Conservation (phyloP, 2,888 invertebrate genomes). For the Altica lythri region DNA sequence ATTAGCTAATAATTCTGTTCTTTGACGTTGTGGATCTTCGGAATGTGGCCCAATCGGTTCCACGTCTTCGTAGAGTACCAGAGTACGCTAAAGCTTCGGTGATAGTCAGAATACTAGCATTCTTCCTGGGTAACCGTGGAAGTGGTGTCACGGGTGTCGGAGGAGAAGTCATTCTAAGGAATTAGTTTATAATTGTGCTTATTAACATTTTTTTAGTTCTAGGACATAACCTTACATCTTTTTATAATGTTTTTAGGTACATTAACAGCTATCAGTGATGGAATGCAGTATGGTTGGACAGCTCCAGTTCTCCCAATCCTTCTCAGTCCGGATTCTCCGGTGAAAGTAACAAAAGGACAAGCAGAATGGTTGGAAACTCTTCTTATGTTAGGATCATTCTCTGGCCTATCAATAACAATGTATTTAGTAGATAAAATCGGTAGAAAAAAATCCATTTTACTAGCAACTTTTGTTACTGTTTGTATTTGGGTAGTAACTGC, state of each 20-base stretch:
- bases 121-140: no score
- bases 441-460: slow-evolving; percentile 50
- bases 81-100: no score
- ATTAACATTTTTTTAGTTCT: no score
- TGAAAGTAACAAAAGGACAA: slow-evolving; percentile 45
- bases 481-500: slow-evolving; percentile 53
- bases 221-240: no score
- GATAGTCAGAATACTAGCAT: no score
- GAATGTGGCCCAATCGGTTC: no score
- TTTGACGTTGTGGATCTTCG: no score
- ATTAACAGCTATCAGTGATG: slow-evolving; percentile 43
- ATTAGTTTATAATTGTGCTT: no score
- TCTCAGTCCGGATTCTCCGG: slow-evolving; percentile 42
- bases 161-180: no score
- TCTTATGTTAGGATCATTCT: slow-evolving; percentile 49
- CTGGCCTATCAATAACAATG: slow-evolving; percentile 51
- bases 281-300: slow-evolving; percentile 57
- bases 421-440: slow-evolving; percentile 51
- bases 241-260: slow-evolving; percentile 21
- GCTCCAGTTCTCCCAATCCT: slow-evolving; percentile 50
- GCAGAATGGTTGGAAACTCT: slow-evolving; percentile 48
- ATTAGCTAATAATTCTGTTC: no score
- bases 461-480: slow-evolving; percentile 50
- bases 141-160: no score
- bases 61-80: no score